Percentiles rank a stretch among this genome's conserved stretches.
These are phyloP conservation scores for Sminthurinus aureus DNA, from an alignment of 2,888 invertebrate species.

Conservation along the genomic window DNA sequence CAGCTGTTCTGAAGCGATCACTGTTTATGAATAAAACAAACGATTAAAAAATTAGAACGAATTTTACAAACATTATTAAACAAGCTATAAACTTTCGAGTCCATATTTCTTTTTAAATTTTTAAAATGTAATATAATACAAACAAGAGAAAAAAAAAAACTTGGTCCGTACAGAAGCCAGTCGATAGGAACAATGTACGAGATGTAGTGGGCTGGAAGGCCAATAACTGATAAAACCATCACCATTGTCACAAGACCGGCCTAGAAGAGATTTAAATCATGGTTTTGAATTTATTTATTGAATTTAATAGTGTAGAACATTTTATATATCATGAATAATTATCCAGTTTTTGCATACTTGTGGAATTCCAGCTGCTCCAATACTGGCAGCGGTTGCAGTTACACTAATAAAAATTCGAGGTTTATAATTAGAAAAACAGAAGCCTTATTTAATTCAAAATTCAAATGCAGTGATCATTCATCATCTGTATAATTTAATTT, in stretches of 20 bases:
- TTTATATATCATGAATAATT: too few species aligned
- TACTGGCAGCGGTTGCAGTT: conserved; percentile 68
- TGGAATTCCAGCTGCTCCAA: conserved; percentile 69
- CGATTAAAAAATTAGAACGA: too few species aligned
- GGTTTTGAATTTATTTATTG: background rate
- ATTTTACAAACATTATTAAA: too few species aligned
- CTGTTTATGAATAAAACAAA: too few species aligned
- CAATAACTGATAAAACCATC: conserved; percentile 63
- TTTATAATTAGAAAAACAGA: background rate
- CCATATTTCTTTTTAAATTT: background rate
- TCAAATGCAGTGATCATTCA: background rate
- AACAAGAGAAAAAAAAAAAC: conserved; percentile 39
- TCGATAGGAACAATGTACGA: conserved; percentile 63
- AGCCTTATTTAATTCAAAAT: background rate
- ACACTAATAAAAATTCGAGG: conserved; percentile 62
- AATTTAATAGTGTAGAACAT: too few species aligned
- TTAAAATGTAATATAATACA: background rate
- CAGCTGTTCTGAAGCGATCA: conserved; percentile 63
- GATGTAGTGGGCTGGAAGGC: conserved; percentile 63
- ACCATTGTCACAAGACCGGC: conserved; percentile 68
- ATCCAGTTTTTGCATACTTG: conserved; percentile 57
- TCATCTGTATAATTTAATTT: background rate
- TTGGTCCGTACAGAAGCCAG: conserved; percentile 63
- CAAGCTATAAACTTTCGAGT: too few species aligned
- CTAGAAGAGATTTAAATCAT: background rate